phyloP scores from a whole-genome alignment of 92 coral and sea anemone species.

The Nematostella vectensis region DNA sequence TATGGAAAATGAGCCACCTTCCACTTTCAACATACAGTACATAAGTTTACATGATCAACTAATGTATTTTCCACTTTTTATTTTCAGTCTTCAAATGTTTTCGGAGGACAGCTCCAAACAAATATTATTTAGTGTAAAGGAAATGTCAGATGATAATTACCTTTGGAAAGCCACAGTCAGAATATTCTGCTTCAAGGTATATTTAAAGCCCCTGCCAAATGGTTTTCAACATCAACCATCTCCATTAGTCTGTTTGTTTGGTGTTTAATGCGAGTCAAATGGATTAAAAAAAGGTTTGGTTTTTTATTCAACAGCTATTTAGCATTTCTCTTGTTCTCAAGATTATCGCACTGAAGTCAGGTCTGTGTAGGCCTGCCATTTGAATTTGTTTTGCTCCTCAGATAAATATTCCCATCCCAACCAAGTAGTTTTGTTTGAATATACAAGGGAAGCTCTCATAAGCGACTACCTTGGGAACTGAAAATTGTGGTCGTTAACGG shows the following conservation, averaged over 20 bases:
- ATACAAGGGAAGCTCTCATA: too few relatives aligned
- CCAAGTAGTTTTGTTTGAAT: too few relatives aligned
- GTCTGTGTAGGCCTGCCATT: too few relatives aligned
- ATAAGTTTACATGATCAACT: not conserved
- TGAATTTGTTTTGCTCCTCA: too few relatives aligned
- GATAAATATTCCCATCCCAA: too few relatives aligned
- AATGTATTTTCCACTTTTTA: not conserved
- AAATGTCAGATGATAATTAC: slow-evolving; percentile 38
- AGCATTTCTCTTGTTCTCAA: not conserved
- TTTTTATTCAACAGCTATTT: too few relatives aligned
- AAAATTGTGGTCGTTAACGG: too few relatives aligned
- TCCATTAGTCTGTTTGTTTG: not conserved
- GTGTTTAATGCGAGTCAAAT: not conserved
- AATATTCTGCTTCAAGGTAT: slow-evolving; percentile 64
- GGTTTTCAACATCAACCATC: not conserved
- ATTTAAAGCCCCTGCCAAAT: not conserved
- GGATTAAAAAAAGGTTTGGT: too few relatives aligned
- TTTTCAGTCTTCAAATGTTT: slow-evolving; percentile 52
- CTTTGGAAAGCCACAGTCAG: slow-evolving; percentile 76
- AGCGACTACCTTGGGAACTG: too few relatives aligned
- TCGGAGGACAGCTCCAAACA: slow-evolving; percentile 43
- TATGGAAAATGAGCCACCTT: too few relatives aligned
- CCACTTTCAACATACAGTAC: not conserved
- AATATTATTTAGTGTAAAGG: slow-evolving; percentile 53
- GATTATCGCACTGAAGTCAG: too few relatives aligned